These are phyloP conservation scores for Furnarius figulus DNA, from an alignment of 2,113 vertebrate genomes.

Conservation along the genomic window DNA sequence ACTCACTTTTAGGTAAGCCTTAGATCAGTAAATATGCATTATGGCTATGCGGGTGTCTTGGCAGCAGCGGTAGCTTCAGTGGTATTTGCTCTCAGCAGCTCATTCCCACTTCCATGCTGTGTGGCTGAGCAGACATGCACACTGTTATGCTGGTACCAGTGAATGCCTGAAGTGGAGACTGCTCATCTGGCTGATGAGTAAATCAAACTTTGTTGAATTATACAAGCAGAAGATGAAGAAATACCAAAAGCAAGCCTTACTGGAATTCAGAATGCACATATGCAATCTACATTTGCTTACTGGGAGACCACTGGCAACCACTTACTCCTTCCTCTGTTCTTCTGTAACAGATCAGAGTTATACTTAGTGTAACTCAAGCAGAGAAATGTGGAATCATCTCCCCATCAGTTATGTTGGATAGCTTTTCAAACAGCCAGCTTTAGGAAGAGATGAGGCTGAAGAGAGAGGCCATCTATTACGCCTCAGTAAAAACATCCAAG, in stretches of 20 bases:
- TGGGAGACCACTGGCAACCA: background rate
- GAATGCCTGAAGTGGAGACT: background rate
- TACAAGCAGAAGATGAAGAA: conserved; percentile 4
- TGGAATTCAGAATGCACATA: background rate
- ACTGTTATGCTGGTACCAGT: background rate
- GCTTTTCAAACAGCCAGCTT: background rate
- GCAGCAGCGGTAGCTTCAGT: background rate
- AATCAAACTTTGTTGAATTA: background rate
- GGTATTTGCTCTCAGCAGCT: background rate
- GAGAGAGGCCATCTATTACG: background rate
- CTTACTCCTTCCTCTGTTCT: background rate
- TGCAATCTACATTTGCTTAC: background rate
- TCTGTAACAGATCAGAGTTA: background rate
- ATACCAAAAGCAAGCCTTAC: background rate
- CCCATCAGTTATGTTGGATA: background rate
- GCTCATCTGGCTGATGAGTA: background rate
- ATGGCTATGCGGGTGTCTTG: background rate
- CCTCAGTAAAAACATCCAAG: background rate
- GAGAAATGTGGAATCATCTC: background rate
- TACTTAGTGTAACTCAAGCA: background rate
- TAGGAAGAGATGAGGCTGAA: background rate
- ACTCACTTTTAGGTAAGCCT: background rate
- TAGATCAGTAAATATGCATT: background rate
- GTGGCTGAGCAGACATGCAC: background rate
- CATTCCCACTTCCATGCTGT: rapidly evolving